phyloP scores from a whole-genome alignment of 2,797 vertebrate species.

The Chaenodraco wilsoni region DNA sequence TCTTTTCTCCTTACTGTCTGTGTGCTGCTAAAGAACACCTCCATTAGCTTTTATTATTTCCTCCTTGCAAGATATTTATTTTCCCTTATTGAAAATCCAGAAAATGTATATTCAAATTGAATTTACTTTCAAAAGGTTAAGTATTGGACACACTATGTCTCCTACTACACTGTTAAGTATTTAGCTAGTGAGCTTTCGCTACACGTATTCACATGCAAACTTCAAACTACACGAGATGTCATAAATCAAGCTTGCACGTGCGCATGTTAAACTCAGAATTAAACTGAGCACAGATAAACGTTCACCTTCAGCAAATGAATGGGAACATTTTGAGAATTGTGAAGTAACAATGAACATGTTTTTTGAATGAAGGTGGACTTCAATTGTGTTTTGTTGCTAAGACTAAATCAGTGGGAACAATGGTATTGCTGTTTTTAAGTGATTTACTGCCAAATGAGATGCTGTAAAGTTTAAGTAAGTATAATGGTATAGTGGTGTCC shows the following conservation, averaged over 20 bases:
- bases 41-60: too few relatives aligned
- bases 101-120: too few relatives aligned
- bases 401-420: too few relatives aligned
- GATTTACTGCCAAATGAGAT: not conserved
- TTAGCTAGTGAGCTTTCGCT: not conserved
- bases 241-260: not conserved
- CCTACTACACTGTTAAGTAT: not conserved
- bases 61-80: too few relatives aligned
- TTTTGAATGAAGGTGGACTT: too few relatives aligned
- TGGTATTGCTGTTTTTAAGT: not conserved
- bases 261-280: not conserved
- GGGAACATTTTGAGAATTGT: not conserved
- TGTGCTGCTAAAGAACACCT: too few relatives aligned
- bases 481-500: not conserved
- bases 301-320: not conserved
- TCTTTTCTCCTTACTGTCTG: too few relatives aligned
- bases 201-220: not conserved
- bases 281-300: not conserved
- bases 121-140: too few relatives aligned
- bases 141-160: not conserved
- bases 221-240: not conserved
- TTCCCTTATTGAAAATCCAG: too few relatives aligned
- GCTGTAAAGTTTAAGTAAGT: too few relatives aligned
- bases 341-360: too few relatives aligned
- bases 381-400: too few relatives aligned